Percentiles rank a stretch among this genome's conserved stretches.
Evolutionary conservation across 2,113 vertebrate genomes (phyloP).

Genomic region (Cepphus grylle): DNA sequence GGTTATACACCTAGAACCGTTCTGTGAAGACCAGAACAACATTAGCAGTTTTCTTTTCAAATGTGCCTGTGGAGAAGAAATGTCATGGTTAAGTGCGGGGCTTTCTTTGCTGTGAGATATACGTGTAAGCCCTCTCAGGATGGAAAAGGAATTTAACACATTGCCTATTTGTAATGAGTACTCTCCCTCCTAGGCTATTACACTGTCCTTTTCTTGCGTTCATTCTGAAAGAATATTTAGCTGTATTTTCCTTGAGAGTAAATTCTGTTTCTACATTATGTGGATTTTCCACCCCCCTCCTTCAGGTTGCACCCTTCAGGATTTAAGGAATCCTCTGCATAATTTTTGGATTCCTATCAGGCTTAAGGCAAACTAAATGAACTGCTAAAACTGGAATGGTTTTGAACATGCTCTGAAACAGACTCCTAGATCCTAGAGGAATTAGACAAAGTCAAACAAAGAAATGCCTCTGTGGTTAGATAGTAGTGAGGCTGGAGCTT

Average conservation of each 20-base stretch:
- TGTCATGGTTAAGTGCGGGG: background rate
- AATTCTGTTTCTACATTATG: background rate
- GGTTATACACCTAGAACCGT: background rate
- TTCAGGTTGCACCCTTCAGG: background rate
- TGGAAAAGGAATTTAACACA: background rate
- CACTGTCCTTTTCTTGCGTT: background rate
- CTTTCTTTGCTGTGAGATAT: background rate
- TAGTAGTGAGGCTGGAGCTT: background rate
- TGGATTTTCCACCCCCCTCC: background rate
- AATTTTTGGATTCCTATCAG: slow-evolving; percentile 10
- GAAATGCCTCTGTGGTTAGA: slow-evolving; percentile 24
- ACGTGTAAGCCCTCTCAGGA: background rate
- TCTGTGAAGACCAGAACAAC: background rate
- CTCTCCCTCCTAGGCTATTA: background rate
- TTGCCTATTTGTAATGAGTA: background rate
- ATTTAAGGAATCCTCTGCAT: background rate
- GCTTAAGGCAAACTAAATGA: background rate
- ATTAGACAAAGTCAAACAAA: slow-evolving; percentile 13
- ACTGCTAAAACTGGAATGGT: slow-evolving; percentile 30
- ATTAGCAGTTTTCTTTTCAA: background rate
- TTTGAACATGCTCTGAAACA: slow-evolving; percentile 19
- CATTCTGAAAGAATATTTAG: background rate
- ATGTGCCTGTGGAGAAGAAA: background rate
- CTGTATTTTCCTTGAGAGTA: background rate
- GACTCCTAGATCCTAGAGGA: background rate